Evolutionary conservation across 2,797 vertebrate genomes (phyloP).

Genomic region (Mionectes olivaceus): DNA sequence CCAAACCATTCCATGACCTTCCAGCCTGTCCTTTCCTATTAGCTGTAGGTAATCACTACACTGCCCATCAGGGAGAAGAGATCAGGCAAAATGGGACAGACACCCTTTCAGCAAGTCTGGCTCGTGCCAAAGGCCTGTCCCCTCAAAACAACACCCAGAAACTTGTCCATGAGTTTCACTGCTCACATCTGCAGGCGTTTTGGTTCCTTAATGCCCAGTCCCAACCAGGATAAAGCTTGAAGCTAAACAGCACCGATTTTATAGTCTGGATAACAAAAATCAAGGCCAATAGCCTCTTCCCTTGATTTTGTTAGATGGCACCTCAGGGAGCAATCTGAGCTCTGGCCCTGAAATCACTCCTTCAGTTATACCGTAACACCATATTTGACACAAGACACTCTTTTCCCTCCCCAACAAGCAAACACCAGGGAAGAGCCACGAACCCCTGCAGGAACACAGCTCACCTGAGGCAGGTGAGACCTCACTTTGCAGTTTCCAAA

Average conservation of each 20-base stretch:
- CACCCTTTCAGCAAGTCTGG: not conserved
- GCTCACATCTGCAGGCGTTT: not conserved
- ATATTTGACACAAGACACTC: not conserved
- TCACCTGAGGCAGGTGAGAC: not conserved
- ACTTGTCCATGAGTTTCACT: not conserved
- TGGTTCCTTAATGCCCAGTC: not conserved
- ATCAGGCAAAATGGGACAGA: not conserved
- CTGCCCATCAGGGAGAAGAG: not conserved
- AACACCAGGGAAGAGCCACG: accelerated
- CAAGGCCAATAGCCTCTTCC: not conserved
- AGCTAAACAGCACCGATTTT: accelerated
- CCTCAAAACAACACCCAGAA: not conserved
- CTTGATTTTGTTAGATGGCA: too few species aligned
- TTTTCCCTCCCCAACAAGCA: not conserved
- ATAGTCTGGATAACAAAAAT: not conserved
- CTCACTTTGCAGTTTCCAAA: accelerated
- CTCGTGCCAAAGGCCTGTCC: not conserved
- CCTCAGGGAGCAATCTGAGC: not conserved
- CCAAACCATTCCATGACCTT: not conserved
- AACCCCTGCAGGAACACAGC: not conserved
- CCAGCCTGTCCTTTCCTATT: not conserved
- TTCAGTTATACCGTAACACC: accelerated
- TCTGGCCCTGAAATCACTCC: not conserved
- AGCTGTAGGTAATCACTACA: not conserved
- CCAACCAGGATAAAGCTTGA: not conserved